Evolutionary conservation across 1,140 invertebrate species (phyloP).

Genomic region (Latrodectus geometricus): DNA sequence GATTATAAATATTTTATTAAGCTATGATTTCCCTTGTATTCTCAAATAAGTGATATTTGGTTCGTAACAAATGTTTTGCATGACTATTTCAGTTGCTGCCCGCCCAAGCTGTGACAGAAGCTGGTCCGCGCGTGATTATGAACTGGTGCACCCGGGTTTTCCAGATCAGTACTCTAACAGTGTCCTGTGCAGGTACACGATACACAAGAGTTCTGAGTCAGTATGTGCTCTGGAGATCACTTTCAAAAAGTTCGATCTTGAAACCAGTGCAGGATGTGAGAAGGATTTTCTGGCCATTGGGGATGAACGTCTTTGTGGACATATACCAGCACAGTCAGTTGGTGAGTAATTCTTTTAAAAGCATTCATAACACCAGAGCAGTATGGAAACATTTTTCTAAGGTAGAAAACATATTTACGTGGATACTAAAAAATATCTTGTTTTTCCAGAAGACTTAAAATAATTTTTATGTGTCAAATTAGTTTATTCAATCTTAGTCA

Average conservation of each 20-base stretch:
- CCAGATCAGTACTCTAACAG: constrained; percentile 62
- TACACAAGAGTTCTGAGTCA: constrained; percentile 40
- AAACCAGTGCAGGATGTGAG: constrained; percentile 63
- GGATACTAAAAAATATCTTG: no score
- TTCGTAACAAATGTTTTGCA: no score
- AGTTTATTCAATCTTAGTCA: no score
- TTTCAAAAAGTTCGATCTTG: constrained; percentile 65
- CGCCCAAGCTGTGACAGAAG: constrained; percentile 17
- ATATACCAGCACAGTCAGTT: constrained; percentile 36
- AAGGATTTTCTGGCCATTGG: constrained; percentile 65
- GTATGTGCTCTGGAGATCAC: constrained; percentile 65
- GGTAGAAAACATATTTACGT: no score
- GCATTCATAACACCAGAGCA: neutral
- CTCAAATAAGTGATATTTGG: no score
- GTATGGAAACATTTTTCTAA: no score
- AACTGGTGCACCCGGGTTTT: constrained; percentile 58
- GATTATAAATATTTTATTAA: no score
- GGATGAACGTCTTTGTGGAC: constrained; percentile 65
- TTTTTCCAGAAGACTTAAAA: no score
- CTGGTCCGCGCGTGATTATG: constrained; percentile 27
- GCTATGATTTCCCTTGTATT: no score
- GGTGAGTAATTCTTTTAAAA: constrained; percentile 23
- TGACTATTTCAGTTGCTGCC: no score
- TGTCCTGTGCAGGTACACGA: constrained; percentile 63
- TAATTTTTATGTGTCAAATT: no score